phyloP scores from a whole-genome alignment of 2,888 invertebrate genomes.

The Meteorus cinctellus region DNA sequence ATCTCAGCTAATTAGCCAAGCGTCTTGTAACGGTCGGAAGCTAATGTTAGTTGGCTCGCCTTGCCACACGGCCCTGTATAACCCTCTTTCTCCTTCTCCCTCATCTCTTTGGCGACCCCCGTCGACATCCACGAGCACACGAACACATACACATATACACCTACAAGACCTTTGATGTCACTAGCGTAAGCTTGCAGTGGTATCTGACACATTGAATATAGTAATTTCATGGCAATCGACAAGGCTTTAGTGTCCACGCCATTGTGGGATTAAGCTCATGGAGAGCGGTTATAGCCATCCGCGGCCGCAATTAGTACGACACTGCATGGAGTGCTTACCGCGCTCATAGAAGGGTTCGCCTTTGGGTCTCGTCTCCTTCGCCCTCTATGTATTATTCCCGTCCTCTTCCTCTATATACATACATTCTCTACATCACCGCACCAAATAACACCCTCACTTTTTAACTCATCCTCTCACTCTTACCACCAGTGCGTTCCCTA shows the following conservation, averaged over 20 bases:
- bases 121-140: neutral
- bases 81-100: constrained; percentile 18
- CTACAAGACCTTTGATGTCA: constrained; percentile 61
- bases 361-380: constrained; percentile 42
- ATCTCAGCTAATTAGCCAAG: constrained; percentile 66
- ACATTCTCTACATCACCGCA: constrained; percentile 1
- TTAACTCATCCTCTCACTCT: constrained; percentile 21
- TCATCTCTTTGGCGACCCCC: constrained; percentile 17
- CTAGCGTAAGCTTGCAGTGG: constrained; percentile 55
- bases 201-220: constrained; percentile 21
- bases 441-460: constrained; percentile 4
- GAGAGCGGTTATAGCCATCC: constrained; percentile 70
- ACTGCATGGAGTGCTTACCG: constrained; percentile 68
- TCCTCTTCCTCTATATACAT: constrained; percentile 29
- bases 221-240: constrained; percentile 9
- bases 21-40: constrained; percentile 61
- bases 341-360: constrained; percentile 55
- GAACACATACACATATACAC: neutral
- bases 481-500: constrained; percentile 20
- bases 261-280: constrained; percentile 67
- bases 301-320: constrained; percentile 71
- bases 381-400: constrained; percentile 20
- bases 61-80: constrained; percentile 54
- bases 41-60: constrained; percentile 54
- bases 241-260: constrained; percentile 58